Base-by-base conservation (phyloP, 2,888 invertebrate genomes). In the Ectropis crepuscularia region DNA sequence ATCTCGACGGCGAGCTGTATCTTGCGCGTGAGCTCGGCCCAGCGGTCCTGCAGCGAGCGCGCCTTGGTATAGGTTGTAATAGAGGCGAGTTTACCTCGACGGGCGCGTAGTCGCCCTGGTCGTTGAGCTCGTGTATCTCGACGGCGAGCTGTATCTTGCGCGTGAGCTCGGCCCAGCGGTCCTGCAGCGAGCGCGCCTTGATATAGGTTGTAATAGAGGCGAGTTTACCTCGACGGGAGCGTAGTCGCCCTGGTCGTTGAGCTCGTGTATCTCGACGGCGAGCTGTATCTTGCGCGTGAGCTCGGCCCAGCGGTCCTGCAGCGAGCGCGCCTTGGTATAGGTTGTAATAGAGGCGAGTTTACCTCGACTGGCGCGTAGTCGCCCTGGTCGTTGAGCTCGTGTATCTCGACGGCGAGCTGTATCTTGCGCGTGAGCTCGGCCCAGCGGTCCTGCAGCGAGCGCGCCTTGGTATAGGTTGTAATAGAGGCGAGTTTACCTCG, bases 361-460 rank as follows among this genome's bases (percentile, higher is more conserved):
- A 98, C 97, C 92, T 99, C 99, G 0, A 99, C 99, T 0, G 98
- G 96, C n/a, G 96, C 95, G 89, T 99, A 99, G 81, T 99, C 98
- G 0, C 99, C 99, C 82, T 98, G 96, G 71, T 99, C 99, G 83
- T 99, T 99, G 61, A 99, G 92, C 89, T 99, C 99, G 83, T 97
- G 98, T 76, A 99, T 98, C 90, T 99, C 98, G 8, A 98, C 96
- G 97, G 98, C 98, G 45, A 99, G 92, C 87, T 99, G 97, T 70
- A 99, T 96, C 92, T 99, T 98, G 65, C 99, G 94, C 8, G 98
- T 99, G 71, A 99, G 94, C 85, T 99, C 99, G 16, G 97, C 97
- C 99, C 99, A 99, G 70, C 99, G 95, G 91, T 99, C 99, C 55
- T 98, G 97, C 63, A 99, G 91, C 2, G 98, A 98, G 69, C 98